phyloP scores from a whole-genome alignment of 2,797 vertebrate species.

The Spinus pinus region DNA sequence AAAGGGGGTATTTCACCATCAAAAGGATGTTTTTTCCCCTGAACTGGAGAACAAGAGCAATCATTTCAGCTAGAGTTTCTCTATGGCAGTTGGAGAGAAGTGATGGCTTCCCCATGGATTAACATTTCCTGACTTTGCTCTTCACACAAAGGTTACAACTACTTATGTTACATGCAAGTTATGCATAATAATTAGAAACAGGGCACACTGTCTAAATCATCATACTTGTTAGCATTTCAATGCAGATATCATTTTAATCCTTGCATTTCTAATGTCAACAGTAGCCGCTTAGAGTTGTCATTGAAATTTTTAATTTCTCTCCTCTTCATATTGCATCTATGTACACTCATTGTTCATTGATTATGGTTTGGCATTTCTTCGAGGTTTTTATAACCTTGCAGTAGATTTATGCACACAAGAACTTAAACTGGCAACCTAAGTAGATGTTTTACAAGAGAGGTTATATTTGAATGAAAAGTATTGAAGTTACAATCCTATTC shows the following conservation, averaged over 20 bases:
- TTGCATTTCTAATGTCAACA: slow-evolving; percentile 68
- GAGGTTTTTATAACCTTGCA: neutral
- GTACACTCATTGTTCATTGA: neutral
- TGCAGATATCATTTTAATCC: slow-evolving; percentile 58
- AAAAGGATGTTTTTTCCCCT: slow-evolving; percentile 26
- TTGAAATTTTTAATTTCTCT: slow-evolving; percentile 38
- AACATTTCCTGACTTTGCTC: slow-evolving; percentile 74
- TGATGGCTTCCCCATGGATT: slow-evolving; percentile 68
- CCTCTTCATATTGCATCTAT: neutral
- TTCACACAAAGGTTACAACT: slow-evolving; percentile 74
- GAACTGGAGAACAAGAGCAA: slow-evolving; percentile 60
- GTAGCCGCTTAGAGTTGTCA: slow-evolving; percentile 47
- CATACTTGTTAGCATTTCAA: slow-evolving; percentile 63
- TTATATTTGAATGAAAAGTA: slow-evolving; percentile 10
- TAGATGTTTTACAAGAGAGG: neutral
- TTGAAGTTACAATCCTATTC: slow-evolving; percentile 8
- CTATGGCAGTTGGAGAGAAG: slow-evolving; percentile 17
- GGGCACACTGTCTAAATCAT: slow-evolving; percentile 38
- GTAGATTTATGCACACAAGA: neutral
- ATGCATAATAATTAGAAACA: slow-evolving; percentile 67
- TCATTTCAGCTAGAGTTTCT: slow-evolving; percentile 51
- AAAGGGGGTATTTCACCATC: slow-evolving; percentile 39
- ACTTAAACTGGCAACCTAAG: neutral
- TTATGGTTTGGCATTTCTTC: slow-evolving; percentile 4
- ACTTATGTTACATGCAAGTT: slow-evolving; percentile 65